Conservation (phyloP, 2,888 invertebrate species). For the Cantharis flavilabris region DNA sequence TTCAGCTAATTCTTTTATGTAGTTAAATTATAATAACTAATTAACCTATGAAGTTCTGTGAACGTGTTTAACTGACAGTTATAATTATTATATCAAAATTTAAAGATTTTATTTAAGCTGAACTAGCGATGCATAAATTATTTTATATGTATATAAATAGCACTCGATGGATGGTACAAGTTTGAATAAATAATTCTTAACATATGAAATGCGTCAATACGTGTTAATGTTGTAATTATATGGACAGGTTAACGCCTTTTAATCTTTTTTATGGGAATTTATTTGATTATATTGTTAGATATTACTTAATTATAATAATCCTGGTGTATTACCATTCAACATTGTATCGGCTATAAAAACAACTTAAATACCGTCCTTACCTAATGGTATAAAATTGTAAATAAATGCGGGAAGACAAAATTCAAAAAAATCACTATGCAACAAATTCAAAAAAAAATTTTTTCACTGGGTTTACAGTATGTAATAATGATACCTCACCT, state of each 20-base stretch:
- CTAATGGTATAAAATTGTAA: background rate
- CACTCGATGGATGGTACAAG: background rate
- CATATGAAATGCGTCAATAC: background rate
- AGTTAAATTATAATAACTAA: background rate
- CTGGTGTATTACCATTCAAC: background rate
- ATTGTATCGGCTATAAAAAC: background rate
- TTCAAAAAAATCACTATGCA: too few species aligned
- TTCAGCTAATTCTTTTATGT: background rate
- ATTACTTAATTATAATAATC: background rate
- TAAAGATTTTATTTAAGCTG: background rate
- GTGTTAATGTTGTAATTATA: background rate
- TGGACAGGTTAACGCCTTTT: conserved; percentile 3
- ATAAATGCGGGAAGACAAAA: background rate
- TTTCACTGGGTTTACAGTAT: too few species aligned
- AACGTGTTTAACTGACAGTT: background rate
- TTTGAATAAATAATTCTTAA: conserved; percentile 1
- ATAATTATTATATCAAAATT: background rate
- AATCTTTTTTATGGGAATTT: background rate
- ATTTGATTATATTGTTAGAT: background rate
- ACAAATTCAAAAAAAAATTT: too few species aligned
- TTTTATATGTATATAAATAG: background rate
- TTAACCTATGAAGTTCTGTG: background rate
- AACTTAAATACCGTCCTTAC: background rate
- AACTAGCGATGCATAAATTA: background rate
- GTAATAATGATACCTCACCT: too few species aligned